Conservation (phyloP, 2,113 vertebrate species). For the Gobiocypris rarus region DNA sequence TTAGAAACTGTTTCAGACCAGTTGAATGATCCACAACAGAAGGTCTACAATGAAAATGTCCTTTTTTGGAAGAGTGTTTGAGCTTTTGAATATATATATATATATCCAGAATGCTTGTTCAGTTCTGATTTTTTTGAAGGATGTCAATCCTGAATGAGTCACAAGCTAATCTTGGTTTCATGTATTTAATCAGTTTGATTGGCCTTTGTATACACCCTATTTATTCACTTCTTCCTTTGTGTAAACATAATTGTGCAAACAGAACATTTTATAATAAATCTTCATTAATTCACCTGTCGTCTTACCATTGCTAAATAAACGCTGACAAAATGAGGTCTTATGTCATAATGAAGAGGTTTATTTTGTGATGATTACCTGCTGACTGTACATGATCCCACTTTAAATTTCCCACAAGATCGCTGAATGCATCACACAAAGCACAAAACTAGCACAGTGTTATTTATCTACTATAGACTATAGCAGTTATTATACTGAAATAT, state of each 20-base stretch:
- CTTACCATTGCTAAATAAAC: neutral
- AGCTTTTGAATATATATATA: neutral
- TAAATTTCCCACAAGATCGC: neutral
- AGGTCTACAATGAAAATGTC: neutral
- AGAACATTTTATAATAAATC: neutral
- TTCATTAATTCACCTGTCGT: neutral
- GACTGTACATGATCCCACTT: neutral
- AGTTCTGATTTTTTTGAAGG: neutral
- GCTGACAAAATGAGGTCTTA: neutral
- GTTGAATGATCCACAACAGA: neutral
- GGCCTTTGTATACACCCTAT: neutral
- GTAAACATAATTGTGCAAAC: neutral
- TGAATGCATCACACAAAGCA: neutral
- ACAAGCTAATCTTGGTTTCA: neutral
- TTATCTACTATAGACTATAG: neutral
- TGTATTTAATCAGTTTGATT: neutral
- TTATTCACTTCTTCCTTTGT: slow-evolving; percentile 7
- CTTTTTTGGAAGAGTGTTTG: neutral
- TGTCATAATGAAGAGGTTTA: neutral
- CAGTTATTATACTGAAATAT: neutral
- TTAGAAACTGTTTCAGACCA: neutral
- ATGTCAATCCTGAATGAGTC: neutral
- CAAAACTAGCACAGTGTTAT: neutral
- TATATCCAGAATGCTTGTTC: neutral
- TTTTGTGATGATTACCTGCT: neutral